Evolutionary conservation across 1,140 invertebrate genomes (phyloP).

Genomic region (Portunus trituberculatus): DNA sequence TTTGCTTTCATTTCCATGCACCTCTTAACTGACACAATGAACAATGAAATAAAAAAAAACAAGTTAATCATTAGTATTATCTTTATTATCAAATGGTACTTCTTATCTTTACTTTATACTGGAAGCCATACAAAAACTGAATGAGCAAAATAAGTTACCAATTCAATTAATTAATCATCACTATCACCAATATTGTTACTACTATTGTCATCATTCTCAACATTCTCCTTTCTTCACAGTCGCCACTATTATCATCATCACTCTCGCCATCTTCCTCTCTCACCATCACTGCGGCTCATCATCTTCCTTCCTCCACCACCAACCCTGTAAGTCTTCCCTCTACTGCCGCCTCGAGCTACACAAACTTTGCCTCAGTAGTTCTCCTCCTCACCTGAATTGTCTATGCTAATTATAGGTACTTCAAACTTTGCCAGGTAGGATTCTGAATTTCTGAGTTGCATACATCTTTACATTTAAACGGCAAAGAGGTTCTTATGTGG

Average conservation of each 20-base stretch:
- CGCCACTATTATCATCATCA: neutral
- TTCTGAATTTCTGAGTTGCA: conserved; percentile 16
- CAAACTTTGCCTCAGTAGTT: neutral
- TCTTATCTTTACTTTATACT: too few relatives aligned
- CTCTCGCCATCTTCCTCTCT: neutral
- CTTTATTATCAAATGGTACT: too few relatives aligned
- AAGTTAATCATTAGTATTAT: too few relatives aligned
- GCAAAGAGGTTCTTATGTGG: too few relatives aligned
- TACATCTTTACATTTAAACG: neutral
- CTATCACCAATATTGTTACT: neutral
- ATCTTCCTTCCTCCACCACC: neutral
- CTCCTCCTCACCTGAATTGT: neutral
- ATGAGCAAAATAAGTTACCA: too few relatives aligned
- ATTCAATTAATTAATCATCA: neutral
- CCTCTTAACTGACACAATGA: too few relatives aligned
- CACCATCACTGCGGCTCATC: neutral
- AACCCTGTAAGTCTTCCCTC: neutral
- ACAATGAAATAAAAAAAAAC: too few relatives aligned
- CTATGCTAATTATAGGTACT: neutral
- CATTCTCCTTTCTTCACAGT: neutral
- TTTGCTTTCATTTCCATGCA: too few relatives aligned
- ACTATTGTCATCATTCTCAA: neutral
- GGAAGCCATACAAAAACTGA: too few relatives aligned
- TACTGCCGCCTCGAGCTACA: neutral
- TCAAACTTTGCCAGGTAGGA: conserved; percentile 9